Evolutionary conservation across 2,113 vertebrate genomes (phyloP).

Genomic region (Coptodon rendalli): DNA sequence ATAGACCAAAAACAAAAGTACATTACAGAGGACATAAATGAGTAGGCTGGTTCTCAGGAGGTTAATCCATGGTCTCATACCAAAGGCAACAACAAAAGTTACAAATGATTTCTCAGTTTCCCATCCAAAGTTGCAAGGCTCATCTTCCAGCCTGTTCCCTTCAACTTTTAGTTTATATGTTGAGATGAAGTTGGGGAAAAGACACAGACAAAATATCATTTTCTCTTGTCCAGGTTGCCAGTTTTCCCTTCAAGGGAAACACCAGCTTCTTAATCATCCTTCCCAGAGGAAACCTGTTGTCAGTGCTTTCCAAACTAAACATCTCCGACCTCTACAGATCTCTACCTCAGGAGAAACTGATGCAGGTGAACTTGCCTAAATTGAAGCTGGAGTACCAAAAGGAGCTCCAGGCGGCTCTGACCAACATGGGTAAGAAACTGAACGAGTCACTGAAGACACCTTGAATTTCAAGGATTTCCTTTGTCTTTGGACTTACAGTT

Average conservation of each 20-base stretch:
- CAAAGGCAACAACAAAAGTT: neutral
- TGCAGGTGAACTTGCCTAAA: slow-evolving; percentile 82
- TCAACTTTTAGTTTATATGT: neutral
- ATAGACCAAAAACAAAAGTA: neutral
- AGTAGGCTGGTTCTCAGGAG: neutral
- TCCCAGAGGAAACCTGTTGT: slow-evolving; percentile 73
- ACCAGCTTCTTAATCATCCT: slow-evolving; percentile 82
- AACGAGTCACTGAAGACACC: neutral
- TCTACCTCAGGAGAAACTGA: slow-evolving; percentile 73
- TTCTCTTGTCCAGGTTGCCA: slow-evolving; percentile 76
- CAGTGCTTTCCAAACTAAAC: slow-evolving; percentile 72
- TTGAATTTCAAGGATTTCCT: neutral
- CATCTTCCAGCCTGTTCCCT: neutral
- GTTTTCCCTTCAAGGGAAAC: slow-evolving; percentile 84
- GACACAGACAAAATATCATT: neutral
- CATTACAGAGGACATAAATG: neutral
- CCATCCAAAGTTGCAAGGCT: neutral
- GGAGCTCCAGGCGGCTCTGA: slow-evolving; percentile 77
- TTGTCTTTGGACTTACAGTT: neutral
- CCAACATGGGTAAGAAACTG: slow-evolving; percentile 78
- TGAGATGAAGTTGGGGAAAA: neutral
- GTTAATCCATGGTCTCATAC: neutral
- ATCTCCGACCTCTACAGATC: slow-evolving; percentile 68
- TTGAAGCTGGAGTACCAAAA: slow-evolving; percentile 79
- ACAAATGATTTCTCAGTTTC: neutral